Percentiles rank a stretch among this genome's conserved stretches.
These are phyloP conservation scores for Danaus chrysippus DNA, from an alignment of 2,888 invertebrate species.

Conservation along the genomic window DNA sequence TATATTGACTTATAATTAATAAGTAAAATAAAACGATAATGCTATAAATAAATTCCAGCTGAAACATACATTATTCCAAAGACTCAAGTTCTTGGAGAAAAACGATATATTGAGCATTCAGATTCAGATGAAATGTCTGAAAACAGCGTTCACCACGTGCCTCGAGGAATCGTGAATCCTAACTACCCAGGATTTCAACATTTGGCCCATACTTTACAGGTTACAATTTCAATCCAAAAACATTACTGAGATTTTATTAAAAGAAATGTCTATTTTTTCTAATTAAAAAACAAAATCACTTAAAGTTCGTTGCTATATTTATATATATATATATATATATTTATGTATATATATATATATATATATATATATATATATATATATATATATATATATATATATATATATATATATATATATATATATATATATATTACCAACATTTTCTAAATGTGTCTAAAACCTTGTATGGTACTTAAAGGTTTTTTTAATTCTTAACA, in stretches of 20 bases:
- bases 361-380: no score
- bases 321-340: no score
- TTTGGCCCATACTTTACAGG: constrained; percentile 85
- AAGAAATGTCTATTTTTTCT: no score
- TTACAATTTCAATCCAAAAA: constrained; percentile 32
- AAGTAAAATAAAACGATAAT: constrained; percentile 6
- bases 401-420: no score
- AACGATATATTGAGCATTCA: constrained; percentile 77
- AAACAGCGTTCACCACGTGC: constrained; percentile 62
- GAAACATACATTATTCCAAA: constrained; percentile 37
- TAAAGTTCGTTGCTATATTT: no score
- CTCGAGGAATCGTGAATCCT: constrained; percentile 88
- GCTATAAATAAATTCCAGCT: constrained; percentile 32
- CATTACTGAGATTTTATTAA: no score
- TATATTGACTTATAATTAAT: background rate
- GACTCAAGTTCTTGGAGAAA: constrained; percentile 71
- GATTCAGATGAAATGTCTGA: constrained; percentile 77
- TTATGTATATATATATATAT: no score
- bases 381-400: no score
- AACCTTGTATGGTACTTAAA: constrained; percentile 6
- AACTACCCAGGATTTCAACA: constrained; percentile 92
- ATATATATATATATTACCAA: no score
- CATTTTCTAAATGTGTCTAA: background rate
- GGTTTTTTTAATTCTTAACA: constrained; percentile 32
- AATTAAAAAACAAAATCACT: no score